Evolutionary conservation across 2,888 invertebrate genomes (phyloP), one percentile per base, ranked within the genome.

Genomic region (Byasa hedistus): DNA sequence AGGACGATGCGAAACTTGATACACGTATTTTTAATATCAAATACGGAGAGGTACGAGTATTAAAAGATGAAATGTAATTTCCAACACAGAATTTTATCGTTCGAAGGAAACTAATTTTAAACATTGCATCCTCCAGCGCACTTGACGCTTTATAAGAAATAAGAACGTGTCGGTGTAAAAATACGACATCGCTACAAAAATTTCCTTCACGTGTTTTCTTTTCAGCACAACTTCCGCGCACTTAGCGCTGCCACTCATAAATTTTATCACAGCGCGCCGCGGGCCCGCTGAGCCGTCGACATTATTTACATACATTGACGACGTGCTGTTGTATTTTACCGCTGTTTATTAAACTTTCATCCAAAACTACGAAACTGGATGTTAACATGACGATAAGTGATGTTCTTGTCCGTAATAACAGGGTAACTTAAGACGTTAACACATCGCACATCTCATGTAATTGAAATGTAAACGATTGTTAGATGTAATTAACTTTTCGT

Each of bases 171-270:
- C 62, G 58, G 62, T 62, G 62, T 62, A 58, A 66, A 66, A 62
- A 62, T 66, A 66, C 61, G 61, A 54, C 66, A 55, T 24, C 58
- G 57, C 58, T 58, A 21, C 52, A 22, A 66, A 66, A 62, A 55
- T 62, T 62, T 66, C 21, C 66, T 66, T 66, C 61, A 66, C 66
- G 44, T 66, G 66, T 62, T 65, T 65, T 61, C 61, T 61, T 65
- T 65, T 65, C 27, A 65, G 61, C 61, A 24, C 57, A 61, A 61
- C 66, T 32, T 66, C 66, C 62, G 62, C 66, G 66, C 66, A 66
- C 66, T 66, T 66, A 66, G 27, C 62, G 65, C 57, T 52, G 17
- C 57, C 51, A 61, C 61, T 65, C 65, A 61, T 65, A 65, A 65
- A 65, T 65, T 65, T 66, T 62, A 66, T 62, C 66, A 55, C 66